Evolutionary conservation across 2,113 vertebrate genomes (phyloP).

Genomic region (Candoia aspera): DNA sequence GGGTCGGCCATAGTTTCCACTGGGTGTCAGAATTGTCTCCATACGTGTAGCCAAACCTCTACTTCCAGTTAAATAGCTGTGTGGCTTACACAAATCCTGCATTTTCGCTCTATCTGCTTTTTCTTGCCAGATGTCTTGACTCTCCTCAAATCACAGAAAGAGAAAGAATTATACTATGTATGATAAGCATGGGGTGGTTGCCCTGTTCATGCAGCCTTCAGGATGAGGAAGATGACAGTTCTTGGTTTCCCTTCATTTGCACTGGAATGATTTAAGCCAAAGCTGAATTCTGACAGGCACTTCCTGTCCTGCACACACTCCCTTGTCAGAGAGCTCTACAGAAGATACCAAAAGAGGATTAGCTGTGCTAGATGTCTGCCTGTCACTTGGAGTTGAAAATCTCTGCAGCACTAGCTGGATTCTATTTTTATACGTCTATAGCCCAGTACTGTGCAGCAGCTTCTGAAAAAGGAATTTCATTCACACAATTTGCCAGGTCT

Average conservation of each 20-base stretch:
- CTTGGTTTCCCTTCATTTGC: constrained; percentile 39
- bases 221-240: constrained; percentile 37
- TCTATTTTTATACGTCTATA: constrained; percentile 49
- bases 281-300: constrained; percentile 57
- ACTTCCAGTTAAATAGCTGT: constrained; percentile 6
- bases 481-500: background rate
- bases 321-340: constrained; percentile 61
- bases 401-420: constrained; percentile 59
- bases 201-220: constrained; percentile 16
- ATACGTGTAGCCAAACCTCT: constrained; percentile 3
- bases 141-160: background rate
- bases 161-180: background rate
- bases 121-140: constrained; percentile 7
- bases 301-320: constrained; percentile 66
- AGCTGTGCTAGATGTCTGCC: constrained; percentile 64
- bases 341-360: constrained; percentile 68
- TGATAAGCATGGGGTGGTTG: constrained; percentile 24
- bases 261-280: constrained; percentile 51
- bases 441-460: background rate
- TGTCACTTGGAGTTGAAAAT: constrained; percentile 59
- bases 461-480: constrained; percentile 37
- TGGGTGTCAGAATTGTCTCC: background rate
- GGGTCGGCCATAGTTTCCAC: background rate
- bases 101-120: constrained; percentile 33
- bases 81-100: constrained; percentile 25